A percentile compares a stretch with the other conserved stretches of the same genome.
Evolutionary conservation across 2,113 vertebrate genomes (phyloP).

Genomic region (Acanthisitta chloris): DNA sequence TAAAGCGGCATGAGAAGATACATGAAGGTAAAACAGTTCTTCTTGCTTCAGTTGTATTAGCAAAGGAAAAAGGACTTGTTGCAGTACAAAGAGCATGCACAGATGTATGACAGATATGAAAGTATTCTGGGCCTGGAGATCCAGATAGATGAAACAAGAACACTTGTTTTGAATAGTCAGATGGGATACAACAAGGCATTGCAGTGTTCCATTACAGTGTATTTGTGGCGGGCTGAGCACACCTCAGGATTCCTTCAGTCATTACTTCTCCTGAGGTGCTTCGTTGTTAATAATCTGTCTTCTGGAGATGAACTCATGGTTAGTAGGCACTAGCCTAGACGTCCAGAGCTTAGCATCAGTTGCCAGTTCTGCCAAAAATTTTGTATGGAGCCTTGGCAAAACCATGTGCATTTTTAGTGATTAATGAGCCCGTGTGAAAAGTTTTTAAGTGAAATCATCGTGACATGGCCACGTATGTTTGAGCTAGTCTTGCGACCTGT

Average conservation of each 20-base stretch:
- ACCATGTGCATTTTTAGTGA: not conserved
- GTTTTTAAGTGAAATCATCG: not conserved
- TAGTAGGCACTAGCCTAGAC: not conserved
- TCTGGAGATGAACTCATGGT: not conserved
- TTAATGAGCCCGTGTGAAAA: not conserved
- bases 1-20: slow-evolving; percentile 82
- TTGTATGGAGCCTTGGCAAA: not conserved
- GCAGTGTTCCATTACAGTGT: not conserved
- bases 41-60: not conserved
- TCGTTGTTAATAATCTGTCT: not conserved
- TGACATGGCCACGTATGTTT: not conserved
- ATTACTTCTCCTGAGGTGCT: not conserved
- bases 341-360: not conserved
- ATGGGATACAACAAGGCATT: not conserved
- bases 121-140: not conserved
- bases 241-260: not conserved
- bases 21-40: slow-evolving; percentile 78
- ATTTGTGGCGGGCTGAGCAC: not conserved
- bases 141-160: not conserved
- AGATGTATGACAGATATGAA: not conserved
- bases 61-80: not conserved
- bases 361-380: not conserved
- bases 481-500: not conserved
- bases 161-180: fast-evolving
- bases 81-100: not conserved